Percentiles rank a stretch among this genome's conserved stretches.
Evolutionary conservation across 2,797 vertebrate genomes (phyloP).

Genomic region (Neosilurus mollespiculum): DNA sequence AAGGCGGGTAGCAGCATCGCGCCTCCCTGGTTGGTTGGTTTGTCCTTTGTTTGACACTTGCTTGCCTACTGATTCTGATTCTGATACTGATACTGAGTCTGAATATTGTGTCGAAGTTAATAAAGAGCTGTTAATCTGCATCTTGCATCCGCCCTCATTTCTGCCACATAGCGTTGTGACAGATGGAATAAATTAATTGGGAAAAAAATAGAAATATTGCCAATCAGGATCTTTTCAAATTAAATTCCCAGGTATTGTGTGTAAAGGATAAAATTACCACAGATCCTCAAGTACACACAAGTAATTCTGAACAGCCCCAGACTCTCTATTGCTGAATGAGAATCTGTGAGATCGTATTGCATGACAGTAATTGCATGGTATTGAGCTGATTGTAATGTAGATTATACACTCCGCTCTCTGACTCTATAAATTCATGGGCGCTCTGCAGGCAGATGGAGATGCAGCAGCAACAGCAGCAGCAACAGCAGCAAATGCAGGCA

Average conservation of each 20-base stretch:
- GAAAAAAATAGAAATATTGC: background rate
- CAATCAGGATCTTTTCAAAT: background rate
- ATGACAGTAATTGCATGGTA: conserved; percentile 29
- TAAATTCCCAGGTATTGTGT: no score
- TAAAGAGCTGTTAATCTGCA: no score
- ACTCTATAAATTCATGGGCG: conserved; percentile 28
- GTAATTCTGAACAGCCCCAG: background rate
- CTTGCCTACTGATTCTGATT: no score
- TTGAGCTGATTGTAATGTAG: conserved; percentile 27
- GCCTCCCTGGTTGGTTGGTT: no score
- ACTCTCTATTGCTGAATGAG: background rate
- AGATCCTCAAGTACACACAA: background rate
- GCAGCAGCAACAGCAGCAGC: conserved; percentile 69
- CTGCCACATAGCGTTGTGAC: no score
- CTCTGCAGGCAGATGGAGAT: conserved; percentile 92
- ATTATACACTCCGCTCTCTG: conserved; percentile 21
- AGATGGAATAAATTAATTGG: background rate
- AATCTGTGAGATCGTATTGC: background rate
- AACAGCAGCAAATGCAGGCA: conserved; percentile 86
- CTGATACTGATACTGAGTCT: no score
- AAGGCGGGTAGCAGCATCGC: no score
- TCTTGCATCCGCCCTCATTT: no score
- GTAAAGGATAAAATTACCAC: background rate
- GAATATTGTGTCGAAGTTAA: no score
- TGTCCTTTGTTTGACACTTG: no score